These are phyloP conservation scores for Xanthorhoe spadicearia DNA, from an alignment of 2,888 invertebrate genomes.

Conservation along the genomic window DNA sequence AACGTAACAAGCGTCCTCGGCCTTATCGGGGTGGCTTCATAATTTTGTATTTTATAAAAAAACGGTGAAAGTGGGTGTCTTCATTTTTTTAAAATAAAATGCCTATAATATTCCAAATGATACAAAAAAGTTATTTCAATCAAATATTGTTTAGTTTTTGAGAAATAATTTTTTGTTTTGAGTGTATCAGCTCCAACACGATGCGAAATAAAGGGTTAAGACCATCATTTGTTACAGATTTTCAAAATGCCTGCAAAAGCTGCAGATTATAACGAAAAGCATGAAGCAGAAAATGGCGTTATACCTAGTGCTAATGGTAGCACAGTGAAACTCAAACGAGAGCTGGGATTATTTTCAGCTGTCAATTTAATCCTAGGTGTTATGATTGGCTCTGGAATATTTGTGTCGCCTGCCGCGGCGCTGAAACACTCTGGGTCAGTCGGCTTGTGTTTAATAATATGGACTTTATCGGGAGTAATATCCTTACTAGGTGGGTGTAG, in stretches of 20 bases:
- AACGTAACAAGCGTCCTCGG: no score
- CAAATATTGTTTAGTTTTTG: no score
- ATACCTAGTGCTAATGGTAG: constrained; percentile 55
- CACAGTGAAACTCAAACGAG: constrained; percentile 88
- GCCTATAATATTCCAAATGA: no score
- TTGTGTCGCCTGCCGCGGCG: constrained; percentile 92
- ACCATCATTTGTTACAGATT: constrained; percentile 51
- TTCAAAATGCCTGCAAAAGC: constrained; percentile 61
- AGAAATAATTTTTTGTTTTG: no score
- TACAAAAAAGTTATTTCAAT: no score
- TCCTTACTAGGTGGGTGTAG: constrained; percentile 89
- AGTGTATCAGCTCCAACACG: no score
- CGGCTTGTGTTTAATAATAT: constrained; percentile 90
- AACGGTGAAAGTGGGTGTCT: no score
- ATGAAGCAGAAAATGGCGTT: constrained; percentile 50
- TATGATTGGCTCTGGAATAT: constrained; percentile 96
- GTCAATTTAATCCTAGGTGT: constrained; percentile 93
- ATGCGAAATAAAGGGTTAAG: no score
- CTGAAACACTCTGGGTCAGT: constrained; percentile 91
- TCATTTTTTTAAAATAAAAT: no score
- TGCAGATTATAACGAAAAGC: constrained; percentile 54
- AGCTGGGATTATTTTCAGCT: constrained; percentile 92
- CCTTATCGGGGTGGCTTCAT: no score
- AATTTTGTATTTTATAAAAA: no score
- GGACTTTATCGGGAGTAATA: constrained; percentile 91